Evolutionary conservation across 2,888 invertebrate genomes (phyloP).

Genomic region (Geophilus truncorum): DNA sequence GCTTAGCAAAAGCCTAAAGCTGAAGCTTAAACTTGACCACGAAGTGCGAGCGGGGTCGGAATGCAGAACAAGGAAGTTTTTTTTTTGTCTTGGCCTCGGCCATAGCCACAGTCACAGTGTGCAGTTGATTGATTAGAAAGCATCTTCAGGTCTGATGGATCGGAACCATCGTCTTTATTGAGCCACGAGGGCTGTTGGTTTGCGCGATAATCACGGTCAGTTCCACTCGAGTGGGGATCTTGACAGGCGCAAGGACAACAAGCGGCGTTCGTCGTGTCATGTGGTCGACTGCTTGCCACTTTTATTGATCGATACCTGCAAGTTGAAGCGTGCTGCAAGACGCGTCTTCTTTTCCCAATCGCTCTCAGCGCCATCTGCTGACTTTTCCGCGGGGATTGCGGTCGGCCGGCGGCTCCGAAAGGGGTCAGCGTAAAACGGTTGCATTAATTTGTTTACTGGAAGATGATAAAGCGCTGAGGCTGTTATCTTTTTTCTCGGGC

Average conservation of each 20-base stretch:
- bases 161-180: constrained; percentile 1
- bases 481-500: neutral
- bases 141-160: neutral
- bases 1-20: neutral
- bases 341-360: neutral
- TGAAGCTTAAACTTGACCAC: neutral
- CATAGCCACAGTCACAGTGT: no score
- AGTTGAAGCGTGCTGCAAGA: neutral
- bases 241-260: constrained; percentile 7
- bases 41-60: neutral
- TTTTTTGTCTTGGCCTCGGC: no score
- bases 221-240: constrained; percentile 2
- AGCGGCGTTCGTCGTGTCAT: neutral
- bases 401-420: neutral
- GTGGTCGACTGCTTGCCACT: constrained; percentile 8
- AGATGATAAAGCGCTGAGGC: neutral
- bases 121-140: neutral
- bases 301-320: constrained; percentile 13
- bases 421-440: neutral
- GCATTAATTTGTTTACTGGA: constrained; percentile 1
- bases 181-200: neutral
- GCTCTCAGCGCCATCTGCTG: neutral
- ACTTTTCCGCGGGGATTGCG: constrained; percentile 3
- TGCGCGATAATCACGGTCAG: constrained; percentile 10
- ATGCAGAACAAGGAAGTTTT: no score